Evolutionary conservation across 1,140 invertebrate species (phyloP), one percentile per base, ranked within the genome.

Genomic region (Sarcophaga peregrina): DNA sequence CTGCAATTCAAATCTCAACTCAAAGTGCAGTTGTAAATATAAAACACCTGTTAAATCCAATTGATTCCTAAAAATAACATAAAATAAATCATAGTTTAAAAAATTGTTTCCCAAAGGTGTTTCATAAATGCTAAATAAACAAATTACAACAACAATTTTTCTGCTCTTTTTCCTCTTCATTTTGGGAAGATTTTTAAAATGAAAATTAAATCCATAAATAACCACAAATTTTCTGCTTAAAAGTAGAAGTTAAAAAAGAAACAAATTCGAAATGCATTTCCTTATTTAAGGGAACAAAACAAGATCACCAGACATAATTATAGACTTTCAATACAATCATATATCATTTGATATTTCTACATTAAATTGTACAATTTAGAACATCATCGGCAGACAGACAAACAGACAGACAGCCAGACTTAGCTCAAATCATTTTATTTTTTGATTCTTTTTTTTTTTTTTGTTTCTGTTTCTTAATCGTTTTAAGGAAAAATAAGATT

Each of bases 191-290:
- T 9, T n/a, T 68, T 68, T 68, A 68, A 68, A 68, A n/a, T n/a
- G 20, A 68, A 68, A 68, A 68, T 68, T 20, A 68, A 68, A 68
- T 68, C 17, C 58, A 68, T 68, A 68, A 68, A 68, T 68, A 68
- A 68, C 58, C 58, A 68, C 58, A 68, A 68, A 68, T 68, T 68
- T 68, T 68, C 58, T 68, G 58, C n/a, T 68, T 68, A 20, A 68
- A 20, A 13, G 20, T 1, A 68, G 15, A 62, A 62, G 20, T 2
- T 2, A 37, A 37, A 37, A 37, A 37, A 37, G 25, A 37, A 37
- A 37, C 25, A 37, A 37, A 37, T 37, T 37, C 4, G 25, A 37
- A 68, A 68, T 7, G 5, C 58, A 68, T 20, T 17, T 68, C 58
- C 58, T n/a, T 68, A 6, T n/a, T 68, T 20, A 6, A 20, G 20